Evolutionary conservation across 2,797 vertebrate genomes (phyloP).

Genomic region (Setipinna tenuifilis): DNA sequence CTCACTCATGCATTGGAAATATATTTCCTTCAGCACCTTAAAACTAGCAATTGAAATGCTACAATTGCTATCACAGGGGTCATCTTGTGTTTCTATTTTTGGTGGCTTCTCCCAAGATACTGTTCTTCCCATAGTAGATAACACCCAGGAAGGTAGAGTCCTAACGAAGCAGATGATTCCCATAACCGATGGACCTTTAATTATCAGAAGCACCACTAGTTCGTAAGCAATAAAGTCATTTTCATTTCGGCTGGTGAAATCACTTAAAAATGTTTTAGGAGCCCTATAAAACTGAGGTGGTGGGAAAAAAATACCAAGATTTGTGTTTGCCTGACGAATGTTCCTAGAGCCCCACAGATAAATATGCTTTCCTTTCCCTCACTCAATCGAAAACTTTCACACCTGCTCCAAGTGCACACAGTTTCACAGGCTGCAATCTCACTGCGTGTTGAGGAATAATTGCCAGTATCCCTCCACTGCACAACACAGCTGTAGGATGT

Average conservation of each 20-base stretch:
- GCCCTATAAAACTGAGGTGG: conserved; percentile 25
- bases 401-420: neutral
- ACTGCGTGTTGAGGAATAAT: neutral
- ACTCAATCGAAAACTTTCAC: neutral
- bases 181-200: conserved; percentile 63
- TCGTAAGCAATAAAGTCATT: conserved; percentile 61
- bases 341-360: neutral
- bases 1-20: neutral
- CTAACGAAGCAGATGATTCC: conserved; percentile 58
- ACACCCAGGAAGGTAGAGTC: conserved; percentile 46
- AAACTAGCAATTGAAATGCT: neutral
- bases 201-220: conserved; percentile 61
- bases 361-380: neutral
- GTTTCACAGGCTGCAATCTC: neutral
- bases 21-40: neutral
- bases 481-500: neutral
- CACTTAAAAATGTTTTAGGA: conserved; percentile 50
- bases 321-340: conserved; percentile 6
- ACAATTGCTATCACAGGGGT: neutral
- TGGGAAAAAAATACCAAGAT: conserved; percentile 29
- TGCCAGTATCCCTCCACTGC: neutral
- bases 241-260: conserved; percentile 53
- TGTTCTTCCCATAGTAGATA: too few relatives aligned
- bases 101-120: neutral
- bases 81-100: neutral